These are phyloP conservation scores for Chinchilla lanigera DNA, from an alignment of 2,113 vertebrate genomes.

Conservation along the genomic window DNA sequence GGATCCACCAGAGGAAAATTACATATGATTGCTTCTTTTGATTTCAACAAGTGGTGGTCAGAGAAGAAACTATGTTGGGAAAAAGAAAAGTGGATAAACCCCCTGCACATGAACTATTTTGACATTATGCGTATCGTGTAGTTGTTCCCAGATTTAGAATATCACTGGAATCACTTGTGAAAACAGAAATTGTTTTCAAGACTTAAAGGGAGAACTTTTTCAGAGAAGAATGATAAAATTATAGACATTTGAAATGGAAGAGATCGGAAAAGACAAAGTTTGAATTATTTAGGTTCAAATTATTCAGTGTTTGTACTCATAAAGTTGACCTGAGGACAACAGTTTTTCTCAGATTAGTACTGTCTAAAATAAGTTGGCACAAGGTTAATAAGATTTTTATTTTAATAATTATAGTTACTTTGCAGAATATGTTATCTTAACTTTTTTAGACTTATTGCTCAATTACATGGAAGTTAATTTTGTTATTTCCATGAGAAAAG, in stretches of 20 bases:
- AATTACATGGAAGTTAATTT: conserved; percentile 46
- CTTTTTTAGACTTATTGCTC: neutral
- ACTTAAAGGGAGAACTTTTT: neutral
- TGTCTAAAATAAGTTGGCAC: conserved; percentile 46
- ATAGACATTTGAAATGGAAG: neutral
- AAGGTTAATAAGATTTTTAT: conserved; percentile 66
- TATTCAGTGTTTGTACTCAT: conserved; percentile 40
- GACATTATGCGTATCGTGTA: neutral
- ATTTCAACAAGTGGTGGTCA: neutral
- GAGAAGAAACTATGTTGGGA: neutral
- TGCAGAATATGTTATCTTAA: conserved; percentile 32
- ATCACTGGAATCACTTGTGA: conserved; percentile 20
- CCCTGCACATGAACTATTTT: neutral
- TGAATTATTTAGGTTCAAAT: conserved; percentile 50
- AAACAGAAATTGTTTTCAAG: neutral
- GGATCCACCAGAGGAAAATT: neutral
- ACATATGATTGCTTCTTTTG: neutral
- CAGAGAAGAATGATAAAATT: neutral
- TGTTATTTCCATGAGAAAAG: conserved; percentile 60
- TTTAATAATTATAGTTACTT: conserved; percentile 63
- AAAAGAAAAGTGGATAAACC: no score
- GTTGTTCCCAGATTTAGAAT: neutral
- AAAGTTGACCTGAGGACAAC: neutral
- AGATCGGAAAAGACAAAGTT: conserved; percentile 45
- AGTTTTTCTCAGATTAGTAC: conserved; percentile 47